Base-by-base conservation (phyloP, 1,140 invertebrate genomes). In the Trigoniulus corallinus region DNA sequence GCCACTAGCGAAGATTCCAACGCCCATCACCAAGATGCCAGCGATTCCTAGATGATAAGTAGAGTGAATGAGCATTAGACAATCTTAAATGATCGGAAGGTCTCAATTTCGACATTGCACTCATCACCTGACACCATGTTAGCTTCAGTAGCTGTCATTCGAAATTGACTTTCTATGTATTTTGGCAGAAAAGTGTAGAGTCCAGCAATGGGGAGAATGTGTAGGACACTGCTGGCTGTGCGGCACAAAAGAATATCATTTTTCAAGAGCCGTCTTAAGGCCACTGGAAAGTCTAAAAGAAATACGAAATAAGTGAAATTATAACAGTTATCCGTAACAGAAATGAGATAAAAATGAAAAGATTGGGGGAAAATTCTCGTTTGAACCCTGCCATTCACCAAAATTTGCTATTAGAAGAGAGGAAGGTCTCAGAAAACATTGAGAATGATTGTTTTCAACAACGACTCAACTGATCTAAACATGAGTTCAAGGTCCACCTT, bases 131-230 rank as follows among this genome's bases (percentile, higher is more conserved):
- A 82, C 59, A 93, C 82, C 74, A 92, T 80, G 62, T 88, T 91
- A 34, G 88, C 88, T 60, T 84, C 78, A 64, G 85, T 81, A 43
- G 88, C 84, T 15, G 87, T 78, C 58, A 92, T 68, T 53, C 84
- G 74, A 69, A 93, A 94, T 72, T 92, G 87, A 44, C 80, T 83
- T 71, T 93, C 88, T 55, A 94, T 68, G 66, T 92, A 94, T 67
- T 94, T 94, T 45, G 89, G 88, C 58, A 93, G 71, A 67, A 93
- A 95, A 40, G 87, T 89, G 67, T 92, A 91, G 7, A 91, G 72
- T 2, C 88, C 88, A 50, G 85, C 84, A 56, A 92, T 88, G 39
- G 87, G 88, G 59, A 93, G 72, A 57, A 93, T 77, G 61, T 92
- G 86, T 7, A 94, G 72, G 18, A 93, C 88, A 50, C 80, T 87